Evolutionary conservation across 2,888 invertebrate genomes (phyloP).

Genomic region (Chrysolina americana): DNA sequence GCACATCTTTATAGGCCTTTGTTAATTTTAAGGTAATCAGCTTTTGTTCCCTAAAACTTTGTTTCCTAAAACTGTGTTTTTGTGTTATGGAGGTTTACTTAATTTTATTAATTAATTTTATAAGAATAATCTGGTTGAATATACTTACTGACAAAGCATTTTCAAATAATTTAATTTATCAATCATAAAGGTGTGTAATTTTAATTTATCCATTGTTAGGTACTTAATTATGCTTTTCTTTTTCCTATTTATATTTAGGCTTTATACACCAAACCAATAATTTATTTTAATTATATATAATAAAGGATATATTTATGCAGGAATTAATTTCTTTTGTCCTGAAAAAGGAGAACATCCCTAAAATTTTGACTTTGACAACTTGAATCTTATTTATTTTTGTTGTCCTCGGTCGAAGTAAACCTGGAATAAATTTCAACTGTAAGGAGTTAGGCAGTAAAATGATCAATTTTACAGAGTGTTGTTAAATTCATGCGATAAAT

Average conservation of each 20-base stretch:
- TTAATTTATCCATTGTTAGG: neutral
- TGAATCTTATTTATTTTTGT: too few relatives aligned
- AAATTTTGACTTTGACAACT: too few relatives aligned
- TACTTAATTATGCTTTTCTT: neutral
- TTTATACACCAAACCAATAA: slow-evolving; percentile 1
- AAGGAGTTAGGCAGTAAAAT: too few relatives aligned
- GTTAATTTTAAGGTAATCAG: neutral
- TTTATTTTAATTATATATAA: neutral
- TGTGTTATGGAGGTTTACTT: neutral
- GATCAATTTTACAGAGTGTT: too few relatives aligned
- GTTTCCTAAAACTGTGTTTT: neutral
- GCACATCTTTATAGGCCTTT: neutral
- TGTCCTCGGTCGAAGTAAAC: too few relatives aligned
- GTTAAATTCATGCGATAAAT: too few relatives aligned
- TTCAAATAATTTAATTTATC: neutral
- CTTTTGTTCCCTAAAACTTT: neutral
- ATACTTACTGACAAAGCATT: neutral
- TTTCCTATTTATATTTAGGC: neutral
- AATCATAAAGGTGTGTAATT: neutral
- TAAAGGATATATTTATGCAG: neutral
- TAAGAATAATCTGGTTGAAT: neutral
- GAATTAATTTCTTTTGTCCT: neutral
- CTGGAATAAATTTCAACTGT: too few relatives aligned
- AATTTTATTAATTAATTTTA: neutral
- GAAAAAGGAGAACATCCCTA: neutral